Base-by-base conservation (phyloP, 2,113 vertebrate species). In the Muntiacus reevesi region DNA sequence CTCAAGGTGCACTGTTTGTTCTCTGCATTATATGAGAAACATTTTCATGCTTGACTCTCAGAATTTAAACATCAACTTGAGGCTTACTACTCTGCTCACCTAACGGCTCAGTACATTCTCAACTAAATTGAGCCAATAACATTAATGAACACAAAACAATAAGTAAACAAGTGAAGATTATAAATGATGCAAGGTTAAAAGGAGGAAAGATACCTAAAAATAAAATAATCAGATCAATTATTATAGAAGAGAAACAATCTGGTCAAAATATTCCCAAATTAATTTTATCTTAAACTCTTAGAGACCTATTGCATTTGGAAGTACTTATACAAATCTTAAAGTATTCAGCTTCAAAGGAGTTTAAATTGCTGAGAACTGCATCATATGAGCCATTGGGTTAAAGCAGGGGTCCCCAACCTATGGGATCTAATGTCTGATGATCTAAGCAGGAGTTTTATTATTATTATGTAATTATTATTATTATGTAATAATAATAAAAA, bases 271-370 rank as follows among this genome's bases (percentile, higher is more conserved):
- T 8, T 55, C 25, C 52, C n/a, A 54, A 81, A 45, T 78, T 93
- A 90, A 93, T 54, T 89, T 91, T 91, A 90, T 87, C 12, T 96
- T 62, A 88, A 95, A 71, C 15, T 83, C 33, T 81, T 71, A 78
- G 14, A 89, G 27, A 54, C 3, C 27, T 81, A 14, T 62, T 92
- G 45, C 6, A n/a, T 8, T n/a, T 91, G 15, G 27, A 94, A 92
- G 82, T 47, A 14, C 50, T 60, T 64, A 23, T 57, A 14, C 33
- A 89, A 88, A 78, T 40, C 4, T 82, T 81, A 50, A 5, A 40
- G 0, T 13, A 45, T 2, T 50, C 2, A 52, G 23, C 14, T 30
- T 94, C 84, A 89, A 33, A 87, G 47, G 82, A 91, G 6, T 36
- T 90, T 40, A 52, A 55, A 71, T 36, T 54, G 43, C 1, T 87